Evolutionary conservation across 2,888 invertebrate genomes (phyloP).

Genomic region (Drosophila prolongata): DNA sequence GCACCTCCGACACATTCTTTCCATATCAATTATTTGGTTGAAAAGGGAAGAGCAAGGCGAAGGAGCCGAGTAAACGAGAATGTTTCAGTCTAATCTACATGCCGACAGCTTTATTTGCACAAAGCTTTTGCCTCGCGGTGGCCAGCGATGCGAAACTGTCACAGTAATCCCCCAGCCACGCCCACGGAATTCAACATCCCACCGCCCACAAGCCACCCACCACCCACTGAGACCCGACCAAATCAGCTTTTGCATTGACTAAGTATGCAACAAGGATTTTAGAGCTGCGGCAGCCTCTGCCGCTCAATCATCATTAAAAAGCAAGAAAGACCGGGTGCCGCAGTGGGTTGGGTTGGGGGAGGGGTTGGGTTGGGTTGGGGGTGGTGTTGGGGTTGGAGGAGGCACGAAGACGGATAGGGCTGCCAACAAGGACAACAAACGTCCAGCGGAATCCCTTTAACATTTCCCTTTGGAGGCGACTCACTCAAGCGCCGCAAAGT

Average conservation of each 20-base stretch:
- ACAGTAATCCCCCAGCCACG: constrained; percentile 32
- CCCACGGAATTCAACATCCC: background rate
- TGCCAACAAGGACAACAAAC: constrained; percentile 7
- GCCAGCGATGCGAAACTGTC: constrained; percentile 56
- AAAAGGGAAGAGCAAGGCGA: background rate
- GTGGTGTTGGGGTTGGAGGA: constrained; percentile 2
- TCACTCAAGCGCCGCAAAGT: constrained; percentile 73
- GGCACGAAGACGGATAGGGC: constrained; percentile 16
- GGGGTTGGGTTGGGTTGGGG: background rate
- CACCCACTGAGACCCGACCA: background rate
- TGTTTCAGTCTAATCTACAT: constrained; percentile 49
- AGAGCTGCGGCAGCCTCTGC: constrained; percentile 40
- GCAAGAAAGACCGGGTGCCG: constrained; percentile 12
- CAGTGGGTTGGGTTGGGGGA: background rate
- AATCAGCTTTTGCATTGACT: constrained; percentile 53
- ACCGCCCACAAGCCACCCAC: too few relatives aligned
- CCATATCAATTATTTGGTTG: constrained; percentile 59
- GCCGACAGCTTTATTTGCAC: constrained; percentile 48
- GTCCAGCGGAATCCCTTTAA: constrained; percentile 48
- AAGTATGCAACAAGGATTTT: constrained; percentile 71
- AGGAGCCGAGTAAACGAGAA: constrained; percentile 2
- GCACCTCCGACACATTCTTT: constrained; percentile 5
- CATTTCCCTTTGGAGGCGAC: constrained; percentile 63
- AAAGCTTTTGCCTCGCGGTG: constrained; percentile 32
- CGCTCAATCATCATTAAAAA: constrained; percentile 76